Evolutionary conservation across 2,113 vertebrate genomes (phyloP), one percentile per base, ranked within the genome.

Genomic region (Muntiacus muntjak): DNA sequence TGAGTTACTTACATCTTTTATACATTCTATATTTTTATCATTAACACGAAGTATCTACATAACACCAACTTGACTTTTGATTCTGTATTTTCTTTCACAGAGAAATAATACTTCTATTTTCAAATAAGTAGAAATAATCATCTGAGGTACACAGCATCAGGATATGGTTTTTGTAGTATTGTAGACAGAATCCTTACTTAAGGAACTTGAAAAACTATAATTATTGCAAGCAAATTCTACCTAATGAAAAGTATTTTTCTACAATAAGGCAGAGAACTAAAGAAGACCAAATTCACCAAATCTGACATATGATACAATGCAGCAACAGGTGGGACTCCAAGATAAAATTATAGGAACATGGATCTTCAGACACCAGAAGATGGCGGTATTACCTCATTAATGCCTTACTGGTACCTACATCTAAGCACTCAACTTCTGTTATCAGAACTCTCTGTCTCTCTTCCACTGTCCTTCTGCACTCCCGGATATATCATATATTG

Each of bases 301-400:
- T 47, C 33, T 82, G 43, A 87, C 23, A 82, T 50, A 67, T 6
- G 67, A 33, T 40, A 17, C 78, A 85, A 33, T 5, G 74, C 25
- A 87, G 89, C 58, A 33, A 25, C 40, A 71, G 21, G 47, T 40
- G 19, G 19, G 40, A 62, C 30, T 47, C 25, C 28, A 50, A 78
- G 30, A 57, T n/a, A 76, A 62, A 81, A 81, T 33, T 62, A 55
- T 13, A 83, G 74, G n/a, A 87, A 83, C 30, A 47, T 36, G 54
- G 43, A 64, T 81, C 57, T 86, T 62, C 54, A 30, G 89, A 84
- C 92, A 76, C 67, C 95, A 89, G 71, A 94, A 97, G 97, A 74
- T 89, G 95, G 92, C 89, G 21, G 5, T 62, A 54, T 89, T n/a
- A 92, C 67, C 67, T 81, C 85, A 50, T 43, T 54, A 19, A 86